Evolutionary conservation across 2,113 vertebrate genomes (phyloP).

Genomic region (Phrynocephalus versicolor): DNA sequence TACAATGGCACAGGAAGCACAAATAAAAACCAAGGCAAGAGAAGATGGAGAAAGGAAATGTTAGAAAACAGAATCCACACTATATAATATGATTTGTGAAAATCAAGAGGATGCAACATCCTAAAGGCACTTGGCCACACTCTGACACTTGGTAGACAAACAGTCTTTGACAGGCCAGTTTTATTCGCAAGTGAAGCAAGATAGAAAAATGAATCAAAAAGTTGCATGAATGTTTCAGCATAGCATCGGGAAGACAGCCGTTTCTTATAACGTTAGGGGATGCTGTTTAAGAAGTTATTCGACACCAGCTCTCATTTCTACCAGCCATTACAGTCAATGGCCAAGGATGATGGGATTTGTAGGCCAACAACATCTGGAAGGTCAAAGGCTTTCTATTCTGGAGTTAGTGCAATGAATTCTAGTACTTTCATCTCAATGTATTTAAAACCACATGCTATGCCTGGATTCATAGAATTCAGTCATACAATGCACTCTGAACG

Average conservation of each 20-base stretch:
- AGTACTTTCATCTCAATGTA: conserved; percentile 38
- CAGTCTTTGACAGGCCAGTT: conserved; percentile 42
- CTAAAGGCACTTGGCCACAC: conserved; percentile 50
- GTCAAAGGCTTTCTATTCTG: too few species aligned
- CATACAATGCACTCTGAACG: neutral
- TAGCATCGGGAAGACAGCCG: conserved; percentile 42
- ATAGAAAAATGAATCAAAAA: conserved; percentile 38
- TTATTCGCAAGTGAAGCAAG: conserved; percentile 38
- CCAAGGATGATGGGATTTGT: neutral
- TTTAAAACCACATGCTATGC: conserved; percentile 38
- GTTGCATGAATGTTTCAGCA: neutral
- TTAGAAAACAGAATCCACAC: conserved; percentile 39
- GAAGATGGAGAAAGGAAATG: conserved; percentile 56
- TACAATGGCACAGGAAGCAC: conserved; percentile 51
- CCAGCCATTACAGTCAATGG: neutral
- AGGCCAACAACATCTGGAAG: neutral
- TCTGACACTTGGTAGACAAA: conserved; percentile 45
- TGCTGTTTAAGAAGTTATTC: neutral
- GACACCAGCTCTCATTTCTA: too few species aligned
- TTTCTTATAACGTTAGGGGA: conserved; percentile 7
- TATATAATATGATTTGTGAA: conserved; percentile 21
- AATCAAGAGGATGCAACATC: conserved; percentile 48
- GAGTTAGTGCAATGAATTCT: neutral
- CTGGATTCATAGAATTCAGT: conserved; percentile 28
- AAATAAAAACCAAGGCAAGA: conserved; percentile 40